Base-by-base conservation (phyloP, 2,113 vertebrate species). In the Sialia sialis region DNA sequence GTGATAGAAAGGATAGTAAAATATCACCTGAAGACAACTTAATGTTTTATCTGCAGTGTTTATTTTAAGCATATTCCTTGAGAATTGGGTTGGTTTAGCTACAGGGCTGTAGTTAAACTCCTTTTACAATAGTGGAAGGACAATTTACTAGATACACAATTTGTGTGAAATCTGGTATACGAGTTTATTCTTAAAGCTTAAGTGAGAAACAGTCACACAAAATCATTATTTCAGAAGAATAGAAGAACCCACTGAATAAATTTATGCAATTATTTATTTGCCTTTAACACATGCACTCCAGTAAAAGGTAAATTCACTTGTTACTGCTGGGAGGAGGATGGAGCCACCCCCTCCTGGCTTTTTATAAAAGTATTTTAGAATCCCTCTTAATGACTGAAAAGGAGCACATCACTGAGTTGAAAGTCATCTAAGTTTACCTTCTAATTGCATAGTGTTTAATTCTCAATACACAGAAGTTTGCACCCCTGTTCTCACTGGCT, bases 1-100 rank as follows among this genome's bases (percentile, higher is more conserved):
- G 38, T 84, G 7, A 30, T 91, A 55, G 32, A 93, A 92, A 64
- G 26, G 39, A 74, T 78, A 94, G 94, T 76, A 96, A 93, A 92
- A 77, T 70, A 68, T 80, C 56, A 94, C 72, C 76, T 96, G 94
- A 96, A 89, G 92, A 93, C 83, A 97, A 93, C n/a, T 52, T 29
- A 54, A 38, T 66, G 23, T 91, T 89, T 93, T 90, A 77, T 96
- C 84, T 88, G 46, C 41, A 82, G 22, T 56, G 58, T 39, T 93
- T 90, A 60, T 86, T 87, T 94, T 87, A 93, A 69, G 22, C 27
- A 75, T 80, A 89, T 88, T 87, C 55, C 23, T 74, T 2, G 11
- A 60, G 43, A 91, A 66, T 51, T 66, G 36, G 4, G 4, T 64
- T 92, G n/a, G 22, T 84, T 91, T 93, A 86, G 67, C 90, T 87